Evolutionary conservation across 2,888 invertebrate species (phyloP).

Genomic region (Leptopilina drosophilae): DNA sequence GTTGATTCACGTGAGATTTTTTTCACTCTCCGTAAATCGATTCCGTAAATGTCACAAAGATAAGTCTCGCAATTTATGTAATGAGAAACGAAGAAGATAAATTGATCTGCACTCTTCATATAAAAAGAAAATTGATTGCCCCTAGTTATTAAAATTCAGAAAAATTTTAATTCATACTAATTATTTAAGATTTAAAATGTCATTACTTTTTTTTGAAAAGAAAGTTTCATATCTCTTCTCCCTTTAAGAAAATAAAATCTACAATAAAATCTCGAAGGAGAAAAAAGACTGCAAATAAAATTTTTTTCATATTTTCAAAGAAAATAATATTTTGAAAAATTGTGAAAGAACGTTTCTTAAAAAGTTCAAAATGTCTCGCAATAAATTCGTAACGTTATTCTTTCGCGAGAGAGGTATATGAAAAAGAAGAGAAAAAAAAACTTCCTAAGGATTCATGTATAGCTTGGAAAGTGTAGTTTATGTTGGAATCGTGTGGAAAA

Average conservation of each 20-base stretch:
- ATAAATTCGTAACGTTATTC: neutral
- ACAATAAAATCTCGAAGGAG: no score
- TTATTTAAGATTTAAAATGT: no score
- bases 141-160: neutral
- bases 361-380: no score
- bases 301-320: no score
- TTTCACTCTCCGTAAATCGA: slow-evolving; percentile 6
- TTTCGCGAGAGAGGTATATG: neutral
- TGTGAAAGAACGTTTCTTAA: no score
- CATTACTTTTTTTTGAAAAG: no score
- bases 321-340: no score
- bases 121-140: neutral
- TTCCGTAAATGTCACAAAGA: slow-evolving; percentile 13
- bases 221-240: no score
- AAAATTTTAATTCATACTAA: neutral
- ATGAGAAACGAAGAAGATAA: slow-evolving; percentile 14
- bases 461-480: neutral
- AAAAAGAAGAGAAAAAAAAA: neutral
- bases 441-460: neutral
- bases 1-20: no score
- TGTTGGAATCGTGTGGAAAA: slow-evolving; percentile 3
- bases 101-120: neutral
- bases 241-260: no score
- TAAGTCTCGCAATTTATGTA: neutral
- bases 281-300: no score